These are phyloP conservation scores for Branchinecta lindahli DNA, from an alignment of 1,140 invertebrate species.

Conservation along the genomic window DNA sequence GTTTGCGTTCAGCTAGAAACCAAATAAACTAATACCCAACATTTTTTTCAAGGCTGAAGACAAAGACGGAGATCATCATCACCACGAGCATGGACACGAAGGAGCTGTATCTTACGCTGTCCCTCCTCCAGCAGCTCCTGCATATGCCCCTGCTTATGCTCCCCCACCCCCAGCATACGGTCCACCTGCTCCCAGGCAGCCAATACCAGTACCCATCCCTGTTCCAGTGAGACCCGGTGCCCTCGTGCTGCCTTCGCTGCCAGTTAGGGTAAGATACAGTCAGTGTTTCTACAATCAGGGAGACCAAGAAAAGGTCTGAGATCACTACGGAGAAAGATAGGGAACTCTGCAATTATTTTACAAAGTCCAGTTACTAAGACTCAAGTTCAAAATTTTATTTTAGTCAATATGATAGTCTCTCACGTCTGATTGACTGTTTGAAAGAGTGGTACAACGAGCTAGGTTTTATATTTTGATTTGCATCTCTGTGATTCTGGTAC, in stretches of 20 bases:
- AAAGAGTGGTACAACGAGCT: too few relatives aligned
- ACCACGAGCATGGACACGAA: slow-evolving; percentile 10
- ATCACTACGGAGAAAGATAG: slow-evolving; percentile 15
- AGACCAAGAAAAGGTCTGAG: slow-evolving; percentile 19
- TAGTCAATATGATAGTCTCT: slow-evolving; percentile 3
- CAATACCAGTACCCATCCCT: slow-evolving; percentile 26
- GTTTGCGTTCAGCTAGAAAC: too few relatives aligned
- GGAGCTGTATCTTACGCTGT: slow-evolving; percentile 10
- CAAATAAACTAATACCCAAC: too few relatives aligned
- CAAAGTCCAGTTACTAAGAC: not conserved
- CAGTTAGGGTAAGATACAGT: slow-evolving; percentile 16
- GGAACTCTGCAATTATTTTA: slow-evolving; percentile 7
- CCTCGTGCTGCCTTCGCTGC: slow-evolving; percentile 25
- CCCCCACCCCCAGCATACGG: not conserved
- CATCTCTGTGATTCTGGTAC: too few relatives aligned
- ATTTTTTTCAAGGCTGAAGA: slow-evolving; percentile 6
- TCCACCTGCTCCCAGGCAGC: slow-evolving; percentile 14
- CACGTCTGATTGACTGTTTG: not conserved
- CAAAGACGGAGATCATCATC: slow-evolving; percentile 10
- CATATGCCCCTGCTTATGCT: slow-evolving; percentile 13
- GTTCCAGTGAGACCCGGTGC: slow-evolving; percentile 23
- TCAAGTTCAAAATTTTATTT: slow-evolving; percentile 13
- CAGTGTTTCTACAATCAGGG: slow-evolving; percentile 6
- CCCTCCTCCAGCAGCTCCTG: slow-evolving; percentile 4
- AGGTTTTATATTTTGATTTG: too few relatives aligned